phyloP scores from a whole-genome alignment of 2,113 vertebrate genomes.

The Columbina picui region DNA sequence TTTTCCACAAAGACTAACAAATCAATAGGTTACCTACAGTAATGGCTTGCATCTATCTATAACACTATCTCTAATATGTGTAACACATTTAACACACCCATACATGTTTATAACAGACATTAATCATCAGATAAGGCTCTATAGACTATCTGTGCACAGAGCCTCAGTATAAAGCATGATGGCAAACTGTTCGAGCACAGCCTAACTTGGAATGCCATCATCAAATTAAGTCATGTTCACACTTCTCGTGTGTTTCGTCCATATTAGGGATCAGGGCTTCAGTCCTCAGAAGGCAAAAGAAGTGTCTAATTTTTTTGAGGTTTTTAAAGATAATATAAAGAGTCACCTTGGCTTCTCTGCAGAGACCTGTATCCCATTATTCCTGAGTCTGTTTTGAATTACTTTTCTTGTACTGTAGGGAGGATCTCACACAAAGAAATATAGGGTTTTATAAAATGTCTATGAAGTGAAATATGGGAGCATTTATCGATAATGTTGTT shows the following conservation, averaged over 20 bases:
- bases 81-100: neutral
- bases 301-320: neutral
- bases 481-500: neutral
- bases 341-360: neutral
- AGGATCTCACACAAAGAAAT: neutral
- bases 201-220: neutral
- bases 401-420: neutral
- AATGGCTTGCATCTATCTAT: neutral
- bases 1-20: neutral
- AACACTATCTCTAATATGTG: neutral
- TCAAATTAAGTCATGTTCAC: neutral
- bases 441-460: neutral
- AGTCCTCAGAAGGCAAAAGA: neutral
- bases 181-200: neutral
- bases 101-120: neutral
- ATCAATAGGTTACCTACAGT: neutral
- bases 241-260: neutral
- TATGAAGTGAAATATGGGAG: neutral
- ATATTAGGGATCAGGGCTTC: neutral
- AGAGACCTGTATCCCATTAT: neutral
- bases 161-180: neutral
- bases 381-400: neutral
- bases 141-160: neutral
- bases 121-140: neutral
- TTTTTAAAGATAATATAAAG: neutral